These are phyloP conservation scores for Myotis yumanensis DNA, from an alignment of 2,113 vertebrate species.

Conservation along the genomic window DNA sequence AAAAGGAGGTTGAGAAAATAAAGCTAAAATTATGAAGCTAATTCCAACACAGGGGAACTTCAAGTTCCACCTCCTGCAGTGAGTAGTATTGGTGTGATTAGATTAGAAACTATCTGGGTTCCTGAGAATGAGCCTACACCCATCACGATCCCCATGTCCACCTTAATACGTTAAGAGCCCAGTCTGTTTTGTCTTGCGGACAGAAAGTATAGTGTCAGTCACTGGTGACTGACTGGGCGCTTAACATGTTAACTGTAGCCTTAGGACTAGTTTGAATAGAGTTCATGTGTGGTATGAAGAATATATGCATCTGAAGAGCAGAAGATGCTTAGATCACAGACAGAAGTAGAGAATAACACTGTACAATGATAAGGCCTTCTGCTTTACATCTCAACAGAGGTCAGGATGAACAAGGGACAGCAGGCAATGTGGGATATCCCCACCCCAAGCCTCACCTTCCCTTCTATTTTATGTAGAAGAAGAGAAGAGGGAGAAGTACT, in stretches of 20 bases:
- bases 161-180: too few species aligned
- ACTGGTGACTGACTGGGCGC: too few species aligned
- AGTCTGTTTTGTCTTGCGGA: too few species aligned
- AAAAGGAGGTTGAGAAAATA: not conserved
- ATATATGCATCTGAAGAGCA: not conserved
- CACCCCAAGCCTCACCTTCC: not conserved
- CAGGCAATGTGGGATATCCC: rapidly evolving
- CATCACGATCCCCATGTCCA: not conserved
- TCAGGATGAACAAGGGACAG: rapidly evolving
- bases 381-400: not conserved
- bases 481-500: not conserved
- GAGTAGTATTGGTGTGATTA: not conserved
- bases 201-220: too few species aligned
- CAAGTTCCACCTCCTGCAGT: not conserved
- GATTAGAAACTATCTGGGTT: not conserved
- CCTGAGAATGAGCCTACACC: not conserved
- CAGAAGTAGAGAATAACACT: not conserved
- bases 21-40: not conserved
- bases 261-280: not conserved
- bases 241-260: not conserved
- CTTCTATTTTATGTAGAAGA: not conserved
- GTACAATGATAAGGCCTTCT: not conserved
- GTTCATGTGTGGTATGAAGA: not conserved
- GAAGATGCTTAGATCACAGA: not conserved
- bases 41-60: not conserved